Percentiles rank a stretch among this genome's conserved stretches.
phyloP scores from a whole-genome alignment of 53 echinoderm and acorn worm genomes.

The Actinopyga echinites region DNA sequence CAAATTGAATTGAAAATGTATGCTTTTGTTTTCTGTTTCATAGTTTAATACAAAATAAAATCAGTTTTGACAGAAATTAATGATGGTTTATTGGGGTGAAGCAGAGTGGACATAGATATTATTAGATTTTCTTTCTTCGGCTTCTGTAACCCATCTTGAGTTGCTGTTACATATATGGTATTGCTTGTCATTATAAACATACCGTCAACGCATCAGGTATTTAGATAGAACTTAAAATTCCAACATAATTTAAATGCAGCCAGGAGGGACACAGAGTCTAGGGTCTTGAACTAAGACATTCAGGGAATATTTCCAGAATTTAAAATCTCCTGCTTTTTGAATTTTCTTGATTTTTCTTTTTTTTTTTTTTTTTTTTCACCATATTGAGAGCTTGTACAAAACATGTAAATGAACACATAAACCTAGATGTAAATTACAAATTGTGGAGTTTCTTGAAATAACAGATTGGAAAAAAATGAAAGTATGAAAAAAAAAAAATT shows the following conservation, averaged over 20 bases:
- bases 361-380: not conserved
- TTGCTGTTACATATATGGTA: no score
- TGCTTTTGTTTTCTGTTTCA: no score
- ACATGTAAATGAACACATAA: conserved; percentile 20
- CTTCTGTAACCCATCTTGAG: no score
- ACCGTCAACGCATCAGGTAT: not conserved
- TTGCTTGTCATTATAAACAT: not conserved
- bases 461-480: no score
- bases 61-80: no score
- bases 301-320: conserved; percentile 28
- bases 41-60: no score
- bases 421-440: conserved; percentile 18
- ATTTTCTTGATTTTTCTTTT: not conserved
- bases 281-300: not conserved
- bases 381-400: conserved; percentile 7
- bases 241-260: conserved; percentile 21
- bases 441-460: no score
- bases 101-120: no score
- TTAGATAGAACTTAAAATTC: not conserved
- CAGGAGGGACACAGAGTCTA: conserved; percentile 4
- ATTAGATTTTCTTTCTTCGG: no score
- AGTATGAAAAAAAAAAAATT: no score
- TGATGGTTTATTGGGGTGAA: no score
- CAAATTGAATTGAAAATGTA: no score
- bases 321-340: conserved; percentile 7